Evolutionary conservation across 2,113 vertebrate genomes (phyloP).

Genomic region (Nothocercus julius): DNA sequence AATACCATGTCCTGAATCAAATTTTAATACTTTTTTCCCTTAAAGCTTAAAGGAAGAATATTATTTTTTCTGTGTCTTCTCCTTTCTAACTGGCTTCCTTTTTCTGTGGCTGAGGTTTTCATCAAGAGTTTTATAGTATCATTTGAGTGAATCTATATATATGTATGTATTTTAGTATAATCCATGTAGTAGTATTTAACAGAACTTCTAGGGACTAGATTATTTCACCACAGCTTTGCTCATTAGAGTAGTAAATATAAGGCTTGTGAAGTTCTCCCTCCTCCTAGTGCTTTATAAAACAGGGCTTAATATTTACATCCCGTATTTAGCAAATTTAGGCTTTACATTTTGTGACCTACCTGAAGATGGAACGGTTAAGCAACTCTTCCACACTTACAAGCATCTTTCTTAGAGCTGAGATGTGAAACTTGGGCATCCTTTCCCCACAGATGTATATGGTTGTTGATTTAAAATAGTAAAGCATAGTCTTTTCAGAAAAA

Average conservation of each 20-base stretch:
- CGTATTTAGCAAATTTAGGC: background rate
- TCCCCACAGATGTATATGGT: background rate
- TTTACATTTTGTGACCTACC: background rate
- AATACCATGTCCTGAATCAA: background rate
- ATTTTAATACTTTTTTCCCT: background rate
- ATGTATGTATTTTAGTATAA: background rate
- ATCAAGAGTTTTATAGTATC: background rate
- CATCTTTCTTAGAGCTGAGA: background rate
- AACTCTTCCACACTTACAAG: background rate
- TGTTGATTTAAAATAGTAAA: background rate
- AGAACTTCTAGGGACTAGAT: background rate
- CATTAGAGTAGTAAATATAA: background rate
- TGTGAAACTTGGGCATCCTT: background rate
- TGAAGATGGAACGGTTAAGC: background rate
- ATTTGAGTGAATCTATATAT: background rate
- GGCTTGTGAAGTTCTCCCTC: background rate
- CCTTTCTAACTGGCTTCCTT: background rate
- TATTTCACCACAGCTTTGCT: background rate
- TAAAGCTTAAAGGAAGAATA: background rate
- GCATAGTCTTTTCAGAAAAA: background rate
- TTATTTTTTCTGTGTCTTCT: background rate
- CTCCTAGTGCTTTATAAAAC: background rate
- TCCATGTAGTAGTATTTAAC: background rate
- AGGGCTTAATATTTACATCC: background rate
- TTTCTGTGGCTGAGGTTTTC: background rate